A percentile compares a stretch with the other conserved stretches of the same genome.
These are phyloP conservation scores for Platysteira castanea DNA, from an alignment of 2,113 vertebrate species.

Conservation along the genomic window DNA sequence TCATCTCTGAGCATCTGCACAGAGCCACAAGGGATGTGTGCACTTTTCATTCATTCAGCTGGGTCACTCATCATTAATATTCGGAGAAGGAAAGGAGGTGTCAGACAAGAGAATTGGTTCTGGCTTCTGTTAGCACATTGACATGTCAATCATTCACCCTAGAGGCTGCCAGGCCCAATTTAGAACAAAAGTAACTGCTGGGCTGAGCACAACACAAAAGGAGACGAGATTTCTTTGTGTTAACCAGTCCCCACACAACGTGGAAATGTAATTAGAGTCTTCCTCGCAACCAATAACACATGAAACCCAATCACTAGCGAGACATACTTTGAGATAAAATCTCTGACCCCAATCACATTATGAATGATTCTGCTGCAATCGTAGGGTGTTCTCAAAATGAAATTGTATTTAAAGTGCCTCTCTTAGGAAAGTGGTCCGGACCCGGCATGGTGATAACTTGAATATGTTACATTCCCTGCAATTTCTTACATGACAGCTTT, in stretches of 20 bases:
- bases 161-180: slow-evolving; percentile 48
- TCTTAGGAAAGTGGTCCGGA: neutral
- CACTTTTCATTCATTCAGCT: slow-evolving; percentile 58
- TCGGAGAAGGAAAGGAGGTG: neutral
- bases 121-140: slow-evolving; percentile 42
- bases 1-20: slow-evolving; percentile 57
- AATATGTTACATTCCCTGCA: neutral
- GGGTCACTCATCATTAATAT: slow-evolving; percentile 20
- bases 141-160: slow-evolving; percentile 32
- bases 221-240: slow-evolving; percentile 18
- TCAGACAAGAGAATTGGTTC: slow-evolving; percentile 31
- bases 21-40: neutral
- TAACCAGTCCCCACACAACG: neutral
- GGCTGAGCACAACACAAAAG: slow-evolving; percentile 24
- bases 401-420: neutral
- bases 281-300: neutral
- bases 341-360: neutral
- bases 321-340: slow-evolving; percentile 6
- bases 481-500: slow-evolving; percentile 26
- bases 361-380: neutral
- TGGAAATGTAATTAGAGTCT: neutral
- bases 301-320: neutral
- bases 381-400: neutral
- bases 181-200: slow-evolving; percentile 48
- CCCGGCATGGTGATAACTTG: neutral